A percentile compares a stretch with the other conserved stretches of the same genome.
Conservation (phyloP, 2,888 invertebrate species). For the Ophion obscuratus region DNA sequence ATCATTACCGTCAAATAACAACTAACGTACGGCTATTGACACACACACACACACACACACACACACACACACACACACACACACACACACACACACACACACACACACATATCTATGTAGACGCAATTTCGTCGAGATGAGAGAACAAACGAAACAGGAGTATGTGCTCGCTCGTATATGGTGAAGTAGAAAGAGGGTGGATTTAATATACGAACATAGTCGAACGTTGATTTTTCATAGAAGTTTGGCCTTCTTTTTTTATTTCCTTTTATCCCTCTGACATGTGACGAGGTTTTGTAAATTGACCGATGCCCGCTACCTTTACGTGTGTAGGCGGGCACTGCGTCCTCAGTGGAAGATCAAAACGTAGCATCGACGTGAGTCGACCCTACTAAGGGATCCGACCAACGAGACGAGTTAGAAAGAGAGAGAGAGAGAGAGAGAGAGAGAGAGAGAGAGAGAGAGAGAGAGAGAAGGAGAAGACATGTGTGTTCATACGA, state of each 20-base stretch:
- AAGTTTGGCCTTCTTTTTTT: conserved; percentile 35
- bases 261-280: conserved; percentile 54
- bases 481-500: conserved; percentile 52
- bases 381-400: conserved; percentile 33
- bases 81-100: background rate
- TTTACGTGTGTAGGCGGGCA: conserved; percentile 4
- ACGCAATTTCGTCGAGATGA: conserved; percentile 22
- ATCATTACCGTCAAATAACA: conserved; percentile 57
- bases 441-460: conserved; percentile 28
- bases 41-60: background rate
- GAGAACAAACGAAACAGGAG: conserved; percentile 38
- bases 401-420: background rate
- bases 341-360: conserved; percentile 29
- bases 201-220: conserved; percentile 21
- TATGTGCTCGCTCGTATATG: conserved; percentile 11
- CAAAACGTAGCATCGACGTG: conserved; percentile 43
- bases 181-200: conserved; percentile 12
- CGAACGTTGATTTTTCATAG: conserved; percentile 46
- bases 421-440: conserved; percentile 16
- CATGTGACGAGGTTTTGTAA: conserved; percentile 71
- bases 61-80: background rate
- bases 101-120: background rate
- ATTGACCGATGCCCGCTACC: conserved; percentile 74
- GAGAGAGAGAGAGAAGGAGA: conserved; percentile 21
- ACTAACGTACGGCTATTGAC: conserved; percentile 43